phyloP scores from a whole-genome alignment of 2,888 invertebrate genomes.

The Amphiduros pacificus region DNA sequence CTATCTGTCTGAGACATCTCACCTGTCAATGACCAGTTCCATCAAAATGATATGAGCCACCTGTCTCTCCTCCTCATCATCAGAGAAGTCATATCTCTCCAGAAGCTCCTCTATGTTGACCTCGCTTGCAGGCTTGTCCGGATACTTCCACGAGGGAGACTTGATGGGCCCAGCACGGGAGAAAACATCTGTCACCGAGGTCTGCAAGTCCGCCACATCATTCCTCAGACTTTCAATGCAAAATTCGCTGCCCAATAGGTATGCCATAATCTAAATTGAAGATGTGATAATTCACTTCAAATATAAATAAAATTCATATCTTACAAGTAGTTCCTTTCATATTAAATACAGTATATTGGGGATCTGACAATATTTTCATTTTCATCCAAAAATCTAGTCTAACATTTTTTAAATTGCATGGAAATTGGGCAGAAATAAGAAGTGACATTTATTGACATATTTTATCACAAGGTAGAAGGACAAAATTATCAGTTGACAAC shows the following conservation, averaged over 20 bases:
- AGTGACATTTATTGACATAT: no score
- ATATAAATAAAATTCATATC: no score
- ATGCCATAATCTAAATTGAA: conserved; percentile 21
- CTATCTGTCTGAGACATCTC: conserved; percentile 6
- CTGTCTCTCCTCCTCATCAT: conserved; percentile 51
- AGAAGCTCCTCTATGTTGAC: conserved; percentile 54
- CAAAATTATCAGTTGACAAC: no score
- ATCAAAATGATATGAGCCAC: conserved; percentile 57
- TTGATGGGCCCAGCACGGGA: conserved; percentile 50
- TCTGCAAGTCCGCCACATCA: conserved; percentile 57
- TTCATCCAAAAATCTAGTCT: no score
- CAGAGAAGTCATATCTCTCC: conserved; percentile 49
- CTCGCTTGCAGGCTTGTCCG: conserved; percentile 53
- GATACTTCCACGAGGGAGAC: conserved; percentile 59
- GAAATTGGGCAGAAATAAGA: no score
- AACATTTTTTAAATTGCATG: no score
- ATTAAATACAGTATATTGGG: no score
- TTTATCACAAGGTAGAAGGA: no score
- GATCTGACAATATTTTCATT: no score
- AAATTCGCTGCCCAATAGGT: conserved; percentile 27
- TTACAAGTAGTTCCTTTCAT: no score
- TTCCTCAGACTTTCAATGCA: conserved; percentile 54
- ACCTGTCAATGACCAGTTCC: conserved; percentile 60
- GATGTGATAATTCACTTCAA: background rate
- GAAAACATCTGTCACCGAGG: conserved; percentile 47